Evolutionary conservation across 2,113 vertebrate species (phyloP).

Genomic region (Tragulus kanchil): DNA sequence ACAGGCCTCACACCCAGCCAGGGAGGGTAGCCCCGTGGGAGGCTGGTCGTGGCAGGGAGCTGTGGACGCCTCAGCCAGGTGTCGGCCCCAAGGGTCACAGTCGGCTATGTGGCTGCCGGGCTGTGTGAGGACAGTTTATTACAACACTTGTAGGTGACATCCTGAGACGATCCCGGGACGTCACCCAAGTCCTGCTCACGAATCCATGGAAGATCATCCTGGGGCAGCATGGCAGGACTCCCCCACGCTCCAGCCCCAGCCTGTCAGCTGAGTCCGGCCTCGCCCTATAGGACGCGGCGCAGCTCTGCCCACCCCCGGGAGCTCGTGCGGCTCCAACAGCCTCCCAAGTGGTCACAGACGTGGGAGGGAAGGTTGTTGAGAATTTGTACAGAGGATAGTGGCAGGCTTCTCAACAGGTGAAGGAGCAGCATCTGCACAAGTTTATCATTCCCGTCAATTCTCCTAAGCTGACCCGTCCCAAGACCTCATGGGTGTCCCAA

Average conservation of each 20-base stretch:
- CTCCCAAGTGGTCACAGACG: not conserved
- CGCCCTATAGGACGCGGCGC: fast-evolving
- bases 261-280: too few species aligned
- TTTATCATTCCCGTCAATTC: too few species aligned
- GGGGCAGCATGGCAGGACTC: not conserved
- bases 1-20: too few species aligned
- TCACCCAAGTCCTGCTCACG: not conserved
- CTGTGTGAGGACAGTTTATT: not conserved
- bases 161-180: not conserved
- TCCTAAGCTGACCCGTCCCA: not conserved
- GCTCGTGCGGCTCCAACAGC: not conserved
- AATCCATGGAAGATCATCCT: not conserved
- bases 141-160: not conserved
- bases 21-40: fast-evolving
- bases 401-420: not conserved
- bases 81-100: fast-evolving
- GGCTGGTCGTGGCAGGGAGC: too few species aligned
- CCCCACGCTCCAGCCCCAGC: not conserved
- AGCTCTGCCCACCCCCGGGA: not conserved
- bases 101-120: not conserved
- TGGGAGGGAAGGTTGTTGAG: not conserved
- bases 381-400: not conserved
- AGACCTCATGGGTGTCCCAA: not conserved
- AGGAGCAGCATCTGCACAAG: too few species aligned
- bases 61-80: fast-evolving